Base-by-base conservation (phyloP, 2,113 vertebrate genomes). In the Microtus oregoni region DNA sequence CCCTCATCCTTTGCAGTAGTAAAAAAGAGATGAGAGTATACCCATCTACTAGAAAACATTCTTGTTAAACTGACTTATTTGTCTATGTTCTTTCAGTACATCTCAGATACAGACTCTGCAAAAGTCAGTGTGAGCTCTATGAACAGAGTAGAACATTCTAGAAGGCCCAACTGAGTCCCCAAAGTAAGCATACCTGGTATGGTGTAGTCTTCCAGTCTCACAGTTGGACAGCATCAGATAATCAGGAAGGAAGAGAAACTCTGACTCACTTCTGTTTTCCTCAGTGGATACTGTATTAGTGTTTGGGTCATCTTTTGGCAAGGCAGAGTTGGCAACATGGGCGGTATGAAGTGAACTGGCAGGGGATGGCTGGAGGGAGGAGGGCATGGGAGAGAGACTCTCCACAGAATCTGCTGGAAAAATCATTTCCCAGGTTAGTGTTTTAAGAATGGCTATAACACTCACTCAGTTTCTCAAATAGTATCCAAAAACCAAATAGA, bases 141-240 rank as follows among this genome's bases (percentile, higher is more conserved):
- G 26, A 89, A 77, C 44, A 72, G 30, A 75, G 38, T 52, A 24
- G 1, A 10, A 26, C 14, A 14, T 14, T 26, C 44, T 65, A 76
- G 61, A 70, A 91, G 70, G 35, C 63, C 2, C 32, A 65, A 70
- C 13, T 30, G n/a, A 32, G 67, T 55, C 38, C 8, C 32, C 50
- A 28, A 44, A 32, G 12, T 70, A 38, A n/a, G 79, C 98, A 7
- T 97, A 99, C 99, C 99, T 98, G 98, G 96, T 91, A 32, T 98
- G 98, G 92, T 97, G 98, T 65, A 98, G 98, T 95, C 98, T 98
- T 95, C 99, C 99, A 0, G 99, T 99, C 98, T 99, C 99, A 79
- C 99, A 99, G 98, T 99, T 99, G 72, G 99, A 99, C 75, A 99
- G 98, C 94, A 99, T 98, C 97, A 99, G 99, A 98, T 99, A 99